Percentiles rank a stretch among this genome's conserved stretches.
phyloP scores from a whole-genome alignment of 2,113 vertebrate species.

The Erythrocebus patas region DNA sequence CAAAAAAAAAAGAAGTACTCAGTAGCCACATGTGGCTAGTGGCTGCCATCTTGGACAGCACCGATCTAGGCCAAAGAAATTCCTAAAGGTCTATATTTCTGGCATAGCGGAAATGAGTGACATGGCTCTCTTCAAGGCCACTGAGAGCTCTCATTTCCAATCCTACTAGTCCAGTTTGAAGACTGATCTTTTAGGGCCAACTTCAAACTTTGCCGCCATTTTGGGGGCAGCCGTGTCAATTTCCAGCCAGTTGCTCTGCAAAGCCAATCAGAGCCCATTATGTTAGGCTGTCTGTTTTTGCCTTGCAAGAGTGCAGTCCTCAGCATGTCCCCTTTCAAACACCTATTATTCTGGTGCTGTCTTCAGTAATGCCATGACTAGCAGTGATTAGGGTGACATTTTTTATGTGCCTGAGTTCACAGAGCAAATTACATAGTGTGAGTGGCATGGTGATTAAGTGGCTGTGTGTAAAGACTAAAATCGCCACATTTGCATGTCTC shows the following conservation, averaged over 20 bases:
- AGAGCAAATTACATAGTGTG: conserved; percentile 37
- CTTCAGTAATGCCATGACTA: background rate
- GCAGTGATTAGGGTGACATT: background rate
- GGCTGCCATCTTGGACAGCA: background rate
- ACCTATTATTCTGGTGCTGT: background rate
- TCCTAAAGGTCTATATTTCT: background rate
- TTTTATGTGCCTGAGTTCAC: conserved; percentile 53
- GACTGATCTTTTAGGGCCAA: background rate
- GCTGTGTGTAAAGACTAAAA: conserved; percentile 48
- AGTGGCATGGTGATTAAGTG: conserved; percentile 31
- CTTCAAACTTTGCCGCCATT: background rate
- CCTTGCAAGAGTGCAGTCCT: background rate
- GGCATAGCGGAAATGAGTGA: background rate
- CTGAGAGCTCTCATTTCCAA: background rate
- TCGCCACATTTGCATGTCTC: conserved; percentile 47
- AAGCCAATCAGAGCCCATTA: background rate
- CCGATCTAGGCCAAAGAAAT: background rate
- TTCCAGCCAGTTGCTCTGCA: conserved; percentile 17
- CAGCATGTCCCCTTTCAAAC: conserved; percentile 35
- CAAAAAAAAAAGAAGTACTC: background rate
- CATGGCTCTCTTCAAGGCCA: background rate
- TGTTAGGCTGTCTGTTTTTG: background rate
- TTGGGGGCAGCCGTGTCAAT: background rate
- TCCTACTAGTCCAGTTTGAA: background rate
- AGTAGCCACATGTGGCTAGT: background rate